These are phyloP conservation scores for Unio delphinus DNA, from an alignment of 2,888 invertebrate genomes.

Conservation along the genomic window DNA sequence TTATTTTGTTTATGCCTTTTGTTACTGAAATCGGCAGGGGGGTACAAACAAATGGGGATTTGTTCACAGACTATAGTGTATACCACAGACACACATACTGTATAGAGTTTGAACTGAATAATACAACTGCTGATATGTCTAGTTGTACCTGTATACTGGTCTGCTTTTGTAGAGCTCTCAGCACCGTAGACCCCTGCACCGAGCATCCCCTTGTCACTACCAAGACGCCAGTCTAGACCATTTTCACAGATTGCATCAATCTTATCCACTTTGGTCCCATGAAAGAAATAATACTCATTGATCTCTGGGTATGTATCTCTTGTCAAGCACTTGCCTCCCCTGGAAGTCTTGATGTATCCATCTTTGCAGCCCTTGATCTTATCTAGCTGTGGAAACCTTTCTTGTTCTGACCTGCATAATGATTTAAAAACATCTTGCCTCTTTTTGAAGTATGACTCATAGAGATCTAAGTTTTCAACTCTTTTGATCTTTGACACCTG, in stretches of 20 bases:
- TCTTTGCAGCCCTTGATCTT: conserved; percentile 10
- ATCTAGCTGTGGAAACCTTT: conserved; percentile 14
- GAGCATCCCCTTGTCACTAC: conserved; percentile 41
- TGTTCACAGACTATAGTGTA: too few species aligned
- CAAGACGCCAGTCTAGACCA: conserved; percentile 44
- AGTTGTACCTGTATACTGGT: conserved; percentile 36
- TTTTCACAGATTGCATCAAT: conserved; percentile 34
- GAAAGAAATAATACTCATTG: conserved; percentile 53
- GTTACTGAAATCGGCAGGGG: too few species aligned
- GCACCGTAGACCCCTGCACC: conserved; percentile 54
- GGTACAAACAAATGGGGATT: too few species aligned
- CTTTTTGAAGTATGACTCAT: conserved; percentile 28
- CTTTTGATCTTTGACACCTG: conserved; percentile 43
- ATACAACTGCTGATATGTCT: too few species aligned
- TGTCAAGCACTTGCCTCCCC: conserved; percentile 7
- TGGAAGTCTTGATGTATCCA: conserved; percentile 7
- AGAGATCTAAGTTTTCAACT: conserved; percentile 49
- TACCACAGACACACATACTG: too few species aligned
- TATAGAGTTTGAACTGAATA: too few species aligned
- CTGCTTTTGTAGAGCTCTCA: conserved; percentile 54
- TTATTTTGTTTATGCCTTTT: too few species aligned
- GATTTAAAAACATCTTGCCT: conserved; percentile 29
- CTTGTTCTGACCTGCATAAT: not conserved
- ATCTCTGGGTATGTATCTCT: conserved; percentile 36
- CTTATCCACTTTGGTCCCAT: conserved; percentile 46